Conservation (phyloP, 2,113 vertebrate species). For the Leuciscus idus region DNA sequence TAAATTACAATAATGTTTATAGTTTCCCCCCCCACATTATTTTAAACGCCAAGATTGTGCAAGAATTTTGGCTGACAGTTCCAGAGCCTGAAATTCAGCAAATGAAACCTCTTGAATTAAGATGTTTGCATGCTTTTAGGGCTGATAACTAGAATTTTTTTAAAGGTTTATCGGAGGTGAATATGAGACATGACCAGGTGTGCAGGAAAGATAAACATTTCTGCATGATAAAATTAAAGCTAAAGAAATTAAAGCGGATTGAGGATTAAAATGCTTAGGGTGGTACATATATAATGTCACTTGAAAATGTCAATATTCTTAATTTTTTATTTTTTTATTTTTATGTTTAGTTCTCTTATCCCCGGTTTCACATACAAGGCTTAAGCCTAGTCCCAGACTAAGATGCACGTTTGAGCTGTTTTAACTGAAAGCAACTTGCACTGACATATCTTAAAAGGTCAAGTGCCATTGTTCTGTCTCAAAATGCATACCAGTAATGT, state of each 20-base stretch:
- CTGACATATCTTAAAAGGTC: no score
- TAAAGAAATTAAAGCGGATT: neutral
- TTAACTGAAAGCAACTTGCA: no score
- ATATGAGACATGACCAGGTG: conserved; percentile 15
- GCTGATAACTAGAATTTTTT: neutral
- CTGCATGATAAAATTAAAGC: neutral
- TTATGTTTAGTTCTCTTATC: neutral
- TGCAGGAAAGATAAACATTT: conserved; percentile 29
- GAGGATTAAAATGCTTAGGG: neutral
- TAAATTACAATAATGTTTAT: neutral
- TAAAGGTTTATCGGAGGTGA: neutral
- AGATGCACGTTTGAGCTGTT: no score
- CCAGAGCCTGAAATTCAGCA: neutral
- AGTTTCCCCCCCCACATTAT: no score
- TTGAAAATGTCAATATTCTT: neutral
- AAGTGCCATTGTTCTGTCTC: no score
- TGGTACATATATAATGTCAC: neutral
- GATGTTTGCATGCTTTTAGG: neutral
- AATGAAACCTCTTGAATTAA: neutral
- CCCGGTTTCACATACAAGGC: no score
- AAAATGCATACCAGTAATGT: no score
- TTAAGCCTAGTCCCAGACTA: no score
- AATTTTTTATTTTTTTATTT: neutral
- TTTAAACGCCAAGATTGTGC: neutral
- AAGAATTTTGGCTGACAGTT: neutral